Conservation (phyloP, 1,140 invertebrate genomes). For the Trypoxylus dichotomus region DNA sequence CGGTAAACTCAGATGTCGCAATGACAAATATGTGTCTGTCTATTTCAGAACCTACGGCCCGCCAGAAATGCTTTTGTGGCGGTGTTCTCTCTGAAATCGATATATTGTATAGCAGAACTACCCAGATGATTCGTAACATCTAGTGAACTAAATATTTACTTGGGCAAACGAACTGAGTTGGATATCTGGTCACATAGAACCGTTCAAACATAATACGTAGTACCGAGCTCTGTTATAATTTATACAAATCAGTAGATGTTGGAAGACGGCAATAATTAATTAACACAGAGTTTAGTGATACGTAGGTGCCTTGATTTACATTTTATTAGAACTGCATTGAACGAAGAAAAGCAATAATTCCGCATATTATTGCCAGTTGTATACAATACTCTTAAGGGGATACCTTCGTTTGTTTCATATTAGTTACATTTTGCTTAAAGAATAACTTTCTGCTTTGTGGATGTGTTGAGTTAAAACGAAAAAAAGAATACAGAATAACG, state of each 20-base stretch:
- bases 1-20: background rate
- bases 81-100: background rate
- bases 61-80: background rate
- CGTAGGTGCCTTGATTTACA: background rate
- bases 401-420: no score
- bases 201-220: background rate
- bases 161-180: background rate
- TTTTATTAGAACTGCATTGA: background rate
- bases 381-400: no score
- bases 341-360: no score
- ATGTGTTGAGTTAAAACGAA: no score
- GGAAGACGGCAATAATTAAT: background rate
- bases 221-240: background rate
- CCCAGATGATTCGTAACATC: background rate
- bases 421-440: no score
- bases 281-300: background rate
- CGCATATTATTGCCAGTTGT: no score
- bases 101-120: background rate
- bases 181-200: background rate
- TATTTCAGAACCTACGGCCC: background rate
- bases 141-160: constrained; percentile 2
- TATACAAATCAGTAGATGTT: background rate
- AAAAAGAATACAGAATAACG: no score
- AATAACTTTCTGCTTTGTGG: no score
- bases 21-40: background rate